phyloP scores from a whole-genome alignment of 2,797 vertebrate genomes.

The Lates japonicus region DNA sequence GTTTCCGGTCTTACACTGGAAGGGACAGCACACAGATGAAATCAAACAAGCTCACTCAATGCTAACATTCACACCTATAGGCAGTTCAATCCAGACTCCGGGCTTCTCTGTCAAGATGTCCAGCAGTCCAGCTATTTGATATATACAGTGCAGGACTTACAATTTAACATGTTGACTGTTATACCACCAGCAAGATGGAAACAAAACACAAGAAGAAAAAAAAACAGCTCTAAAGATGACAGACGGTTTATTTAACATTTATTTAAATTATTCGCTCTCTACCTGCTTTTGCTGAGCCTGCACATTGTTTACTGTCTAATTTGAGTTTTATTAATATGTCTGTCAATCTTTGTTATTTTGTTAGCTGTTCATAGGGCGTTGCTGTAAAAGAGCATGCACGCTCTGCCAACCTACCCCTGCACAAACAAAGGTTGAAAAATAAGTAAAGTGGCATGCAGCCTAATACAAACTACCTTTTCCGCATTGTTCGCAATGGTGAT shows the following conservation, averaged over 20 bases:
- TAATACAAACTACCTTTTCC: constrained; percentile 8
- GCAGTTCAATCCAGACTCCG: constrained; percentile 6
- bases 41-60: constrained; percentile 17
- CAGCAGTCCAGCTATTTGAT: background rate
- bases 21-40: constrained; percentile 17
- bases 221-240: background rate
- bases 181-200: background rate
- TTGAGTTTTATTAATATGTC: background rate
- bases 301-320: background rate
- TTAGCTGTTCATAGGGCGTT: background rate
- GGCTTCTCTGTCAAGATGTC: background rate
- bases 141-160: background rate
- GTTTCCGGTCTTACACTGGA: background rate
- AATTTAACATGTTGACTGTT: constrained; percentile 1
- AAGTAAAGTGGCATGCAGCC: background rate
- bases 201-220: background rate
- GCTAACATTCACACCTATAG: constrained; percentile 4
- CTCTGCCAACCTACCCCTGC: background rate
- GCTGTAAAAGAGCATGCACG: no score
- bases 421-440: background rate
- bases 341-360: background rate
- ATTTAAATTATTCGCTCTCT: background rate
- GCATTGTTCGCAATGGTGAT: constrained; percentile 17
- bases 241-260: background rate
- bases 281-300: background rate